Base-by-base conservation (phyloP, 2,113 vertebrate species). In the Nannospalax galili region DNA sequence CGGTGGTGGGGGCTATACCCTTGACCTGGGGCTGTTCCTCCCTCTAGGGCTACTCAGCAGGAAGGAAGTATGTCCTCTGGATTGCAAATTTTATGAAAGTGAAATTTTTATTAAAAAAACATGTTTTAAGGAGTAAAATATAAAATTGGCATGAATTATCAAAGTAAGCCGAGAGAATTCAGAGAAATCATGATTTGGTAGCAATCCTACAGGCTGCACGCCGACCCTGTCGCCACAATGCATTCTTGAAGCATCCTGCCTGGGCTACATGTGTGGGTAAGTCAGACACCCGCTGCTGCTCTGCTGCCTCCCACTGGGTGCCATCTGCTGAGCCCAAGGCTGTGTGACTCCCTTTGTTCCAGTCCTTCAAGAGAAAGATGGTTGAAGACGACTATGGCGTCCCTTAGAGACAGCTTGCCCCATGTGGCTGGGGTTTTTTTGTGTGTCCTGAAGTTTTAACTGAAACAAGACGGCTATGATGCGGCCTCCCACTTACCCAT, bases 71-170 rank as follows among this genome's bases (percentile, higher is more conserved):
- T 45, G 20, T 78, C 32, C 45, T 70, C 24, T 12, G 30, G 58
- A 65, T 24, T 35, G 8, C 73, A 82, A 30, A 92, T 81, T 52
- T 73, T 84, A 88, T 90, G 42, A 35, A 77, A 92, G 72, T 94
- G 19, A n/a, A 67, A 72, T 88, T 96, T 89, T 84, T 91, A 78
- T 89, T 95, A 95, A 75, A 56, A 96, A 32, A 58, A 52, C 28
- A 10, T 45, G n/a, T 48, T 40, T 87, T 79, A 75, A 56, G 65
- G 70, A 93, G 22, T 81, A 52, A 37, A 48, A 56, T 88, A 8
- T 87, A 72, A 87, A 79, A 75, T 40, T 62, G 64, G 15, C 6
- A 32, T 22, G 24, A 79, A 62, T 94, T 93, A 56, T 84, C 84
- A 77, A 95, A 81, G 32, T 58, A 26, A 91, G 84, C 20, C 12